Conservation (phyloP, 2,113 vertebrate genomes). For the Cettia cetti region DNA sequence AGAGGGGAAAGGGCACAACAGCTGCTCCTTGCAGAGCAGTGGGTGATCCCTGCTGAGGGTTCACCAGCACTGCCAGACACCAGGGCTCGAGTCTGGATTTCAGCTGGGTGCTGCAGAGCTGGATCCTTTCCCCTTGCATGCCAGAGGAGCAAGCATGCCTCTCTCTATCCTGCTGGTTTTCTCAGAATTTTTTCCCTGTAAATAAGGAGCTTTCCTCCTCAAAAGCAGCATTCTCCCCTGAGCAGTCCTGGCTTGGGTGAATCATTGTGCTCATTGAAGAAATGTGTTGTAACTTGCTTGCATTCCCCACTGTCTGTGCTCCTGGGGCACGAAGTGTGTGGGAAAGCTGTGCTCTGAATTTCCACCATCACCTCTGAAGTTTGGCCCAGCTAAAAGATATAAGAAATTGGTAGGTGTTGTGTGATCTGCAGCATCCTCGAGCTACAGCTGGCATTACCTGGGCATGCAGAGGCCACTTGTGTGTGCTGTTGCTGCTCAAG, state of each 20-base stretch:
- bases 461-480: not conserved
- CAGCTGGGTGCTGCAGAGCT: rapidly evolving
- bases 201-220: not conserved
- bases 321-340: not conserved
- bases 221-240: not conserved
- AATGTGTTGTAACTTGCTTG: not conserved
- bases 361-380: not conserved
- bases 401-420: not conserved
- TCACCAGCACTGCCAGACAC: rapidly evolving
- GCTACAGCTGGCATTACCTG: not conserved
- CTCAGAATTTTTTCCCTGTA: not conserved
- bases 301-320: not conserved
- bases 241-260: not conserved
- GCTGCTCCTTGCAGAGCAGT: not conserved
- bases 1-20: not conserved
- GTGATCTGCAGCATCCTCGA: not conserved
- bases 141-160: not conserved
- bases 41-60: not conserved
- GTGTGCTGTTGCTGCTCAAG: not conserved
- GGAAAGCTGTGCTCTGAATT: not conserved
- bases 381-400: not conserved
- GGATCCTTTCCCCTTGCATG: not conserved
- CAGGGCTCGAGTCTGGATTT: rapidly evolving
- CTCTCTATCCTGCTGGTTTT: not conserved
- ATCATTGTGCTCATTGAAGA: not conserved